Percentiles rank a stretch among this genome's conserved stretches.
phyloP scores from a whole-genome alignment of 2,888 invertebrate species.

The Pachydiplax longipennis region DNA sequence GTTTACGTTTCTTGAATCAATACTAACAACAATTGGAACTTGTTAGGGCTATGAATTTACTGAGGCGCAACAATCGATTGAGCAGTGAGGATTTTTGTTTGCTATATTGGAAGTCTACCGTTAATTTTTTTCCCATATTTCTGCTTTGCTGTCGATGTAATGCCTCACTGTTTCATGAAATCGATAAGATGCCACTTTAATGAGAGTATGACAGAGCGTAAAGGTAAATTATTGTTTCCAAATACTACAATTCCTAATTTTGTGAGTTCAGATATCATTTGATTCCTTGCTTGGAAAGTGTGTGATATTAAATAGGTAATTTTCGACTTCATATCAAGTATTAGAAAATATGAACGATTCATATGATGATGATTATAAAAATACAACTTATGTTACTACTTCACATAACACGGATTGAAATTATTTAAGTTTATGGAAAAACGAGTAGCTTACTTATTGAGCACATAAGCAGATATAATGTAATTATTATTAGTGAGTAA shows the following conservation, averaged over 20 bases:
- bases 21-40: background rate
- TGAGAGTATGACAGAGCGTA: background rate
- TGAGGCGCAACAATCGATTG: background rate
- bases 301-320: background rate
- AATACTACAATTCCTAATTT: no score
- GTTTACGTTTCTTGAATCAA: background rate
- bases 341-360: background rate
- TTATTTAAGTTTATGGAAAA: no score
- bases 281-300: no score
- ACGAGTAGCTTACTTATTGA: no score
- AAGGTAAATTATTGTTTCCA: no score
- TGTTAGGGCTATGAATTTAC: background rate
- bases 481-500: background rate
- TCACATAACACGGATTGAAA: no score
- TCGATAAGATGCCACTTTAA: background rate
- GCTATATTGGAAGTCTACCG: background rate
- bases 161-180: constrained; percentile 12
- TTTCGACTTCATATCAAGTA: background rate
- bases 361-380: background rate
- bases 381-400: no score
- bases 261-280: no score
- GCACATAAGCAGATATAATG: background rate
- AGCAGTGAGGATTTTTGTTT: background rate
- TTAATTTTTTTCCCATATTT: background rate
- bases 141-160: background rate